A percentile compares a stretch with the other conserved stretches of the same genome.
phyloP scores from a whole-genome alignment of 2,797 vertebrate genomes.

The Poecile montanus region DNA sequence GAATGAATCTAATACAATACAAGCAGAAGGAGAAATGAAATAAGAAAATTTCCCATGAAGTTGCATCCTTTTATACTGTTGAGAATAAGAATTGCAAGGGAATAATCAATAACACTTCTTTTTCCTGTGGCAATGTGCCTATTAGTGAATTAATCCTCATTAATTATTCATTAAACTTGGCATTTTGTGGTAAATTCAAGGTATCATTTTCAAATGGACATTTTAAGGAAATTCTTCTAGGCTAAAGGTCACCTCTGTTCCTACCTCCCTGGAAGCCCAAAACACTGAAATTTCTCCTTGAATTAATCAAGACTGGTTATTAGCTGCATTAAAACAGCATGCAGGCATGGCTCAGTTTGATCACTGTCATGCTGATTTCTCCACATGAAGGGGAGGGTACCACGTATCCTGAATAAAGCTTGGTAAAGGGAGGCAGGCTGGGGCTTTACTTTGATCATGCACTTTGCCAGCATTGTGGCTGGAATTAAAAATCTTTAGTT shows the following conservation, averaged over 20 bases:
- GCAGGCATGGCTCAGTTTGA: neutral
- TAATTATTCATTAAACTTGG: neutral
- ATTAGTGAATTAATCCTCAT: constrained; percentile 15
- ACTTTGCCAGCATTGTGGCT: neutral
- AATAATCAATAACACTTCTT: neutral
- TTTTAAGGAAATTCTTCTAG: neutral
- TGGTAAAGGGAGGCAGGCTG: fast-evolving
- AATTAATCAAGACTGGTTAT: neutral
- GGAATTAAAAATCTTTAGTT: neutral
- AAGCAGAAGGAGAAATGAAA: neutral
- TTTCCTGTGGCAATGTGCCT: neutral
- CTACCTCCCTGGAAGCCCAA: neutral
- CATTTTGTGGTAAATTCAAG: neutral
- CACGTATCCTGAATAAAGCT: neutral
- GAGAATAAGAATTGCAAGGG: neutral
- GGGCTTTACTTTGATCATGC: neutral
- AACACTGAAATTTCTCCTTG: neutral
- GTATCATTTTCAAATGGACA: neutral
- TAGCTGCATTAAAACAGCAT: neutral
- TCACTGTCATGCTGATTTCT: neutral
- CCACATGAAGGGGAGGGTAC: neutral
- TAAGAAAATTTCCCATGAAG: neutral
- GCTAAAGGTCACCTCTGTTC: neutral
- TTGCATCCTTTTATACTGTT: neutral
- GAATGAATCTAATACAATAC: neutral